These are phyloP conservation scores for Sebastes glaucus DNA, from an alignment of 2,797 vertebrate species.

Conservation along the genomic window DNA sequence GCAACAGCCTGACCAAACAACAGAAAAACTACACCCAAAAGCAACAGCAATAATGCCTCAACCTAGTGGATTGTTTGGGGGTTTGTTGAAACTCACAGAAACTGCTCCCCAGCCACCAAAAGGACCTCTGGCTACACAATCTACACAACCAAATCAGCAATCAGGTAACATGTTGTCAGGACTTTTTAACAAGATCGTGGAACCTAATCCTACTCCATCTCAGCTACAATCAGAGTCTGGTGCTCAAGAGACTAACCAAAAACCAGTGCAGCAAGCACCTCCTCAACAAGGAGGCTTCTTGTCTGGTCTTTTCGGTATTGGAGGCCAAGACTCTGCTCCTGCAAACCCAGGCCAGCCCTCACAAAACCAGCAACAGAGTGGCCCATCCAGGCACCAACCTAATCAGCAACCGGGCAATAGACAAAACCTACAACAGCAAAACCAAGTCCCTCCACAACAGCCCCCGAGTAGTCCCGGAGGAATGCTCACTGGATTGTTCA, in stretches of 20 bases:
- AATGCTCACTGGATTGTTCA: slow-evolving; percentile 81
- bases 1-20: slow-evolving; percentile 30
- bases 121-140: slow-evolving; percentile 32
- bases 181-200: slow-evolving; percentile 78
- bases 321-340: slow-evolving; percentile 63
- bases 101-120: slow-evolving; percentile 59
- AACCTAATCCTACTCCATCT: slow-evolving; percentile 57
- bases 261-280: slow-evolving; percentile 54
- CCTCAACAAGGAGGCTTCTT: slow-evolving; percentile 78
- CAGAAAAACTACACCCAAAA: slow-evolving; percentile 36
- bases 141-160: slow-evolving; percentile 73
- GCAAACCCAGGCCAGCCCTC: slow-evolving; percentile 37
- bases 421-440: slow-evolving; percentile 73
- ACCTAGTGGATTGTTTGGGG: slow-evolving; percentile 79
- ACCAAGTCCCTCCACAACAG: slow-evolving; percentile 69
- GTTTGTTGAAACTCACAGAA: slow-evolving; percentile 83
- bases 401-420: slow-evolving; percentile 55
- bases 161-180: slow-evolving; percentile 74
- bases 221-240: slow-evolving; percentile 42
- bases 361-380: slow-evolving; percentile 44
- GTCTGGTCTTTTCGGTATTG: slow-evolving; percentile 81
- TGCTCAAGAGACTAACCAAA: slow-evolving; percentile 45
- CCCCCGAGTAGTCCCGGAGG: slow-evolving; percentile 67
- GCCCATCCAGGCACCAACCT: slow-evolving; percentile 31
- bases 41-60: slow-evolving; percentile 47